phyloP scores from a whole-genome alignment of 1,140 invertebrate species.

The Colletes gigas region DNA sequence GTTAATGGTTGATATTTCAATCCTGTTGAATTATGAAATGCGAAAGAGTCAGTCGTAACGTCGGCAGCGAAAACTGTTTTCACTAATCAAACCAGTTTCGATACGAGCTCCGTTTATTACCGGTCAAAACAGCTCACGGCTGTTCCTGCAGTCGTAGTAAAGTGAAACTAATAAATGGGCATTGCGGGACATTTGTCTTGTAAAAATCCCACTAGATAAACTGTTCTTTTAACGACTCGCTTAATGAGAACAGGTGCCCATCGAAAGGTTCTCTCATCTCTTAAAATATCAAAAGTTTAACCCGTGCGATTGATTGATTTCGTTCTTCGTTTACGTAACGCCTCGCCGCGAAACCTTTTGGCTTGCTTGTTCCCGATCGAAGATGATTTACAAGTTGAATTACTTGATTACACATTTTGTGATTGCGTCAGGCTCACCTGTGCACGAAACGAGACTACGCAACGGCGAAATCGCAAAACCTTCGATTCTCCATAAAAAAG shows the following conservation, averaged over 20 bases:
- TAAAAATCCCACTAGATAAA: constrained; percentile 1
- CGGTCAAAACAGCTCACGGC: neutral
- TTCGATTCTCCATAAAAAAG: neutral
- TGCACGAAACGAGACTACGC: neutral
- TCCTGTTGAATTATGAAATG: neutral
- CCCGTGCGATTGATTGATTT: neutral
- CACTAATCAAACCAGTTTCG: constrained; percentile 40
- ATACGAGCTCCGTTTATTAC: constrained; percentile 23
- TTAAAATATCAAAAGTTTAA: constrained; percentile 26
- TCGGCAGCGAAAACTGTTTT: constrained; percentile 27
- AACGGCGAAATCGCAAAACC: neutral
- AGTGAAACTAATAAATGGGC: neutral
- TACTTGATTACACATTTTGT: constrained; percentile 7
- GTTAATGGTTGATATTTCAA: neutral
- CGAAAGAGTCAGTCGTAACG: neutral
- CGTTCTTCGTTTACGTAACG: constrained; percentile 8
- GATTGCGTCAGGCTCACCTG: constrained; percentile 18
- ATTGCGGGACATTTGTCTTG: neutral
- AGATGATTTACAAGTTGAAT: neutral
- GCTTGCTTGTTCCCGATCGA: neutral
- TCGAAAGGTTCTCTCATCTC: neutral
- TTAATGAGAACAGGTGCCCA: neutral
- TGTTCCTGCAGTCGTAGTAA: too few species aligned
- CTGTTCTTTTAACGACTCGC: neutral
- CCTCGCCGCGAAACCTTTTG: neutral